Base-by-base conservation (phyloP, 2,888 invertebrate genomes). In the Campoletis raptor region DNA sequence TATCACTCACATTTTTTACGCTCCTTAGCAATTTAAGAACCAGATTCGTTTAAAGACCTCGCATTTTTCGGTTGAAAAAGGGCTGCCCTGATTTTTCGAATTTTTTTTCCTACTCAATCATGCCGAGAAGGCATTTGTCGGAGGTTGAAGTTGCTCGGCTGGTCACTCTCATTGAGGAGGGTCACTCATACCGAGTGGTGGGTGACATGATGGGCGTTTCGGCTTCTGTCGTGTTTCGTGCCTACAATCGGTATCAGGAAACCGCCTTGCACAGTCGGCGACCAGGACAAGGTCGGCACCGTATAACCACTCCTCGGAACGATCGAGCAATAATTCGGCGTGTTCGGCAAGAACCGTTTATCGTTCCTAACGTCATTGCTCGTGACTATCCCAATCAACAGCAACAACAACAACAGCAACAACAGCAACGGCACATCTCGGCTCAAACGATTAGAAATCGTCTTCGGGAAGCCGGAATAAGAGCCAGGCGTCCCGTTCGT, bases 221-320 rank as follows among this genome's bases (percentile, higher is more conserved):
- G 15, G 4, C 9, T 45, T 83, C 83, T 15, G 83, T 83, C 52
- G 83, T 83, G 48, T 77, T 72, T 72, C 83, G 83, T n/a, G 52
- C 52, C 21, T 64, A 72, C n/a, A 15, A 42, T 5, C 15, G 64
- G n/a, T 78, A 72, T 30, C 37, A 15, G 21, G 69, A 64, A 66
- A 66, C 40, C 36, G 18, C 7, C 7, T 15, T 18, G 21, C 66
- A 72, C 24, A 5, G 52, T 48, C 81, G 86, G 18, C 81, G 85
- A 0, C 72, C 45, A 15, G 85, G 83, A n/a, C 86, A 86, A 83
- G 88, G 86, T 88, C 70, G 81, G 18, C 83, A 52, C 30, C 85
- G 84, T 36, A 21, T 45, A n/a, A 84, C 85, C 36, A 81, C 80
- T 6, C 48, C 36, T 36, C 78, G 80, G 37, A 36, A 72, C 52